phyloP scores from a whole-genome alignment of 1,140 invertebrate genomes.

The Episyrphus balteatus region DNA sequence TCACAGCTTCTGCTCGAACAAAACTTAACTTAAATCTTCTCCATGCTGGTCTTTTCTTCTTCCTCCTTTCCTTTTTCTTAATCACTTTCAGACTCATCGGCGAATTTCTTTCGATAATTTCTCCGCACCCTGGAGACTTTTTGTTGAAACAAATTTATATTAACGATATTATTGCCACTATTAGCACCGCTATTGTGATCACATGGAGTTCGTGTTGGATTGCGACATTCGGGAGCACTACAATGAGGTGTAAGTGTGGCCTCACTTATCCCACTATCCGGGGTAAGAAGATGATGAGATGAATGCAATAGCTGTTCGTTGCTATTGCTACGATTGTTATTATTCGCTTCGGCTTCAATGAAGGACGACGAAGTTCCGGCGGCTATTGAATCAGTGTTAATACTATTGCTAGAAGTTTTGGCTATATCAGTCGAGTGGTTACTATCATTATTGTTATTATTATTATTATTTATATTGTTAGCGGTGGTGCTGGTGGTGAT shows the following conservation, averaged over 20 bases:
- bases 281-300: constrained; percentile 4
- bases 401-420: background rate
- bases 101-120: constrained; percentile 12
- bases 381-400: background rate
- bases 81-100: constrained; percentile 13
- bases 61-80: too few relatives aligned
- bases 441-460: constrained; percentile 3
- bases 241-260: constrained; percentile 1
- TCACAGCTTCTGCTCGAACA: too few relatives aligned
- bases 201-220: constrained; percentile 1
- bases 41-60: background rate
- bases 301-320: background rate
- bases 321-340: constrained; percentile 1
- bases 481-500: background rate
- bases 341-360: background rate
- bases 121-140: constrained; percentile 9
- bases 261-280: constrained; percentile 12
- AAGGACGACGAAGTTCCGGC: background rate
- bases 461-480: background rate
- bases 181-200: constrained; percentile 1
- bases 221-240: background rate
- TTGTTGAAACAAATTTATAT: constrained; percentile 6
- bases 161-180: background rate
- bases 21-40: too few relatives aligned
- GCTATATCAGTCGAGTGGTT: background rate